Evolutionary conservation across 2,888 invertebrate species (phyloP).

Genomic region (Trissoscelio sp.): DNA sequence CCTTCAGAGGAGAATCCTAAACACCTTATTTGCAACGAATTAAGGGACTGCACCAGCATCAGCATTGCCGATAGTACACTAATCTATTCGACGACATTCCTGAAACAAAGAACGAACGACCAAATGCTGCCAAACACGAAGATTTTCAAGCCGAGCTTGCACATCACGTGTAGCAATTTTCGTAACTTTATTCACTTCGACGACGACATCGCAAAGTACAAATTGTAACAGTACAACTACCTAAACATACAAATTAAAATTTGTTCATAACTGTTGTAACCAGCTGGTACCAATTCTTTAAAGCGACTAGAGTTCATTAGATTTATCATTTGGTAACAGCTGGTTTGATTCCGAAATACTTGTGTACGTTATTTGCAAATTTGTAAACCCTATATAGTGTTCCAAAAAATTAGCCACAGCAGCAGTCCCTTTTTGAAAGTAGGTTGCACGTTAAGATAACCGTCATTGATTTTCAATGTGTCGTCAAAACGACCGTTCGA

Average conservation of each 20-base stretch:
- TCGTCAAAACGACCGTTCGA: not conserved
- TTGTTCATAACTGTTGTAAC: not conserved
- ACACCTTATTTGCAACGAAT: not conserved
- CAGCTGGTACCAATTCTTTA: not conserved
- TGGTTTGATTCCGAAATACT: not conserved
- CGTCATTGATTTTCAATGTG: not conserved
- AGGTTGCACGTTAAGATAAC: conserved; percentile 22
- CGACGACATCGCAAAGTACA: conserved; percentile 11
- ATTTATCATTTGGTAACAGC: not conserved
- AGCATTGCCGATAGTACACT: conserved; percentile 39
- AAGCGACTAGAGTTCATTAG: not conserved
- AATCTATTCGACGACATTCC: conserved; percentile 52
- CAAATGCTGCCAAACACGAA: conserved; percentile 7
- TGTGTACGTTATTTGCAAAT: not conserved
- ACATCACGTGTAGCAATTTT: not conserved
- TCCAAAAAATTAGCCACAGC: conserved; percentile 5
- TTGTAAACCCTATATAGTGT: not conserved
- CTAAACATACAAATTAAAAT: not conserved
- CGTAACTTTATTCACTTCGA: not conserved
- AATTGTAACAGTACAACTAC: conserved; percentile 19
- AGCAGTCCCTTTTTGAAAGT: conserved; percentile 34
- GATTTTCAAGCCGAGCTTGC: not conserved
- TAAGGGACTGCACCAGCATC: conserved; percentile 62
- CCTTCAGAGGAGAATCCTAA: conserved; percentile 88
- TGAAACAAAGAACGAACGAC: conserved; percentile 9